Base-by-base conservation (phyloP, 2,113 vertebrate genomes). In the Phyllostomus discolor region DNA sequence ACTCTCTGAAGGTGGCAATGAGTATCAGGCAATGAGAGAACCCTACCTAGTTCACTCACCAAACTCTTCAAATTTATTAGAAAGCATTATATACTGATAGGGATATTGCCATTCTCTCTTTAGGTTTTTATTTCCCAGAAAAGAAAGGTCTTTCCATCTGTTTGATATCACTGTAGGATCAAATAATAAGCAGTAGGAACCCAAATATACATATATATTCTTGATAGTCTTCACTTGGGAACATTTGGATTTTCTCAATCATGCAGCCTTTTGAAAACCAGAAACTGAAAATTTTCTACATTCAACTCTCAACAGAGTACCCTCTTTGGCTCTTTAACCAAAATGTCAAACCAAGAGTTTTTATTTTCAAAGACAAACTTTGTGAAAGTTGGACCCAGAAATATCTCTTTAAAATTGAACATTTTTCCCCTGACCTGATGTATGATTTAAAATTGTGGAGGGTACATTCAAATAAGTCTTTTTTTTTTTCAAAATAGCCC, bases 311-410 rank as follows among this genome's bases (percentile, higher is more conserved):
- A 88, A 62, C n/a, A 82, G 50, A 66, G 14, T 78, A 54, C 11
- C 76, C 38, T 93, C 33, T 35, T 35, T 73, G 17, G 8, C 5
- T 76, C 54, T 94, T 92, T 48, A 87, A 26, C 26, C 31, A 24
- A 26, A 41, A 76, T 24, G 14, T n/a, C 38, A 89, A 91, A 66
- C 2, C 15, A 81, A 64, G 5, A 10, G 7, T 75, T 90, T 76
- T 79, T 85, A 80, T 80, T 66, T 94, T 88, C 20, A 67, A 52
- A 92, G 41, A 73, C 35, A 95, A 96, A 83, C 28, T 17, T 66
- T 43, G 6, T 70, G 3, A 57, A 92, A 92, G 33, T 33, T 90
- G 52, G 83, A 54, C 12, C 33, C 57, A 73, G 52, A 90, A 91
- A 94, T 66, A 19, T 2, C 26, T 92, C 76, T 88, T 90, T 86